Evolutionary conservation across 2,888 invertebrate genomes (phyloP), one percentile per base, ranked within the genome.

Genomic region (Cordilura impudica): DNA sequence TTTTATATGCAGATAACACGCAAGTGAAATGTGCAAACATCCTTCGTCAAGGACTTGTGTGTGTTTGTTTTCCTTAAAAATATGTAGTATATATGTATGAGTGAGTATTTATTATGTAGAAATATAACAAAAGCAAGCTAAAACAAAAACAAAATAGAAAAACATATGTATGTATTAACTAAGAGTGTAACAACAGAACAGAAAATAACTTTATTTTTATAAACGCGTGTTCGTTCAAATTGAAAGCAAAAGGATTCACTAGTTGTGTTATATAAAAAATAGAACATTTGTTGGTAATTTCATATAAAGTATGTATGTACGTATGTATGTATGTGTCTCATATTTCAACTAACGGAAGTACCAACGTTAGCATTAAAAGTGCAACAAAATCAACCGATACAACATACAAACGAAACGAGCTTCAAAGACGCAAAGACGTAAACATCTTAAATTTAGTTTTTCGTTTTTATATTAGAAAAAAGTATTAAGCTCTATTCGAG

Each of bases 41-140:
- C 56, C 61, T 67, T 61, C 61, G 31, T 21, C 67, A 78, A 78
- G 73, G 63, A 69, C 61, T 69, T 7, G 29, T 35, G 19, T 53
- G 39, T 39, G 14, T 63, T 51, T 39, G 2, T 51, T 10, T 8
- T 49, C 12, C 26, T 4, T 56, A n/a, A 8, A 47, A 18, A 45
- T 53, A 2, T 53, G 14, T n/a, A n/a, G n/a, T 16, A 14, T 16
- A 4, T 53, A 14, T 16, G 21, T 21, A 10, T 29, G n/a, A 10
- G 16, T 10, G 0, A 18, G 26, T 21, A 14, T 12, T 14, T 7
- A 26, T n/a, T 4, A 26, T 10, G 21, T 51, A 18, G 1, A 29
- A 56, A 6, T 45, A 47, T 12, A 45, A 16, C 10, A 45, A n/a
- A 31, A 14, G 4, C 14, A 35, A 39, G 0, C n/a, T 6, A 14